Conservation (phyloP, 2,113 vertebrate species). For the Laterallus jamaicensis region DNA sequence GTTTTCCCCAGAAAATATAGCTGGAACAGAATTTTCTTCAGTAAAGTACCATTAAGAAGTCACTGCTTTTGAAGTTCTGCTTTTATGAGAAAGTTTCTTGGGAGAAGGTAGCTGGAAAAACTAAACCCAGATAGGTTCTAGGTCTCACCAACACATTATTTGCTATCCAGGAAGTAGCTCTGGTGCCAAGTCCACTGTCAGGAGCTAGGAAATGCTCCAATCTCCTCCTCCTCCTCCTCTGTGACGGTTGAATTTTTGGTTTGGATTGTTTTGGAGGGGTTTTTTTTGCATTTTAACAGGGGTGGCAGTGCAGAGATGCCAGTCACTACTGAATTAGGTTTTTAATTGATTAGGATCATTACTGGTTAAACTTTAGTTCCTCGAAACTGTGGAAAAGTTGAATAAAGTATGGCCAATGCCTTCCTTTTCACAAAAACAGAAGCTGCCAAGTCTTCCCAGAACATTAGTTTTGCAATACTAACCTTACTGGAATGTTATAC, state of each 20-base stretch:
- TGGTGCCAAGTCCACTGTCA: neutral
- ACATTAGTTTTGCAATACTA: slow-evolving; percentile 25
- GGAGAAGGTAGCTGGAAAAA: neutral
- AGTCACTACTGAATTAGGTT: neutral
- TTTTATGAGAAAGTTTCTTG: neutral
- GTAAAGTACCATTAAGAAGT: slow-evolving; percentile 31
- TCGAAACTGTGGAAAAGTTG: slow-evolving; percentile 41
- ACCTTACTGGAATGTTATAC: slow-evolving; percentile 71
- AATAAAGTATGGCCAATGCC: slow-evolving; percentile 25
- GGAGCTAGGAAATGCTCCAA: neutral
- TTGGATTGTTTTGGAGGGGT: neutral
- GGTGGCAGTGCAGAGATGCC: neutral
- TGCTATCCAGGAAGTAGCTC: neutral
- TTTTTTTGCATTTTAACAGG: neutral
- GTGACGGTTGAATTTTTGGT: neutral
- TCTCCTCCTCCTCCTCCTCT: neutral
- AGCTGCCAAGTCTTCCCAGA: slow-evolving; percentile 48
- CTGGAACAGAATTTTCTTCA: slow-evolving; percentile 15
- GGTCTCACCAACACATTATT: neutral
- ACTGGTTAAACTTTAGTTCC: slow-evolving; percentile 65
- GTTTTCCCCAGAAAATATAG: neutral
- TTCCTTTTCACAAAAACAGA: slow-evolving; percentile 50
- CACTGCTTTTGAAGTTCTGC: neutral
- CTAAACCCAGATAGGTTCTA: neutral
- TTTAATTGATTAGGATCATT: slow-evolving; percentile 43